Evolutionary conservation across 2,797 vertebrate species (phyloP), one percentile per base, ranked within the genome.

Genomic region (Brotogeris chrysoptera): DNA sequence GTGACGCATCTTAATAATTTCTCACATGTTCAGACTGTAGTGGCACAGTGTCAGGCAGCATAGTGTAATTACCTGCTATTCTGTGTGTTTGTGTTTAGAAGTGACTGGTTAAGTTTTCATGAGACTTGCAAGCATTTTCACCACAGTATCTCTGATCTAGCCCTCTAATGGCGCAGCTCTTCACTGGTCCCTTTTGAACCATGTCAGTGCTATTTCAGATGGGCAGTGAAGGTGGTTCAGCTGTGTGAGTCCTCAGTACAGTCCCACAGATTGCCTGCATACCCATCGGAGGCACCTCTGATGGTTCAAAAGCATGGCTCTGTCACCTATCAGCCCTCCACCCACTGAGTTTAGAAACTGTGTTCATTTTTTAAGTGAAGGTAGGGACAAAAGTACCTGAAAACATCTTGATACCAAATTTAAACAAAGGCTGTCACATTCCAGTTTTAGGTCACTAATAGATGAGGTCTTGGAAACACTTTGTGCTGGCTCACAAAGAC

Each of bases 281-380:
- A 4, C 32, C 36, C 21, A 16, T 66, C 1, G 3, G 28, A 1
- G 2, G 39, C 15, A 30, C 21, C 59, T 94, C 60, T 84, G 79
- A 69, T 0, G 6, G 61, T 46, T 88, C 23, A 52, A 41, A 86
- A 66, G n/a, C 5, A 8, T 0, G 2, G 32, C 23, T 88, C 15
- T 46, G 65, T 38, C 43, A 73, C 69, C 68, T 93, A 36, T 8
- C 71, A 83, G 39, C 74, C 88, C 63, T 91, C 65, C 74, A 60
- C 77, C 86, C 88, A 93, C 92, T 46, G 93, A 87, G 85, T 96
- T 96, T 82, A 92, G 78, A 88, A 95, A 61, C 50, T 70, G 6
- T 30, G n/a, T 43, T 92, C 79, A 55, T 88, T 93, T 95, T 91
- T 90, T 96, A 68, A 85, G 38, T 9, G 2, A 24, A 47, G 21